Conservation (phyloP, 2,888 invertebrate genomes). For the Agrilus cyanescens region DNA sequence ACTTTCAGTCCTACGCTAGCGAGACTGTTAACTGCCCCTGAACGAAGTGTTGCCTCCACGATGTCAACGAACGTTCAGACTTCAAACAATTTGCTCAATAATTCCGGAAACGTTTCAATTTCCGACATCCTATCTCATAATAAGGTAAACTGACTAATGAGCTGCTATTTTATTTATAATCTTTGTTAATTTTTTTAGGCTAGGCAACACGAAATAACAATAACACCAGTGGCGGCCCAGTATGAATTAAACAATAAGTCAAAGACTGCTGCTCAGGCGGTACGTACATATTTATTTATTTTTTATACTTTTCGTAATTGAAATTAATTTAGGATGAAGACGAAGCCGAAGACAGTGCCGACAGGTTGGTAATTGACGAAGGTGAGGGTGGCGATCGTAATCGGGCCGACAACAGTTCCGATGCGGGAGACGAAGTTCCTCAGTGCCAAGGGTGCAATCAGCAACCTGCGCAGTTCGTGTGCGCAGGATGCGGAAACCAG, state of each 20-base stretch:
- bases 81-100: slow-evolving; percentile 9
- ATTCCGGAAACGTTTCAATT: slow-evolving; percentile 29
- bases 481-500: slow-evolving; percentile 82
- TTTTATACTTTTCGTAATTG: not conserved
- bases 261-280: slow-evolving; percentile 2
- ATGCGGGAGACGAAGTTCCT: slow-evolving; percentile 45
- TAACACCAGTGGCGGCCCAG: slow-evolving; percentile 41
- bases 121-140: slow-evolving; percentile 33
- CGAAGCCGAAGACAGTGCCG: slow-evolving; percentile 52
- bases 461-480: slow-evolving; percentile 73
- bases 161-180: not conserved
- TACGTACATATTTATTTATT: too few species aligned
- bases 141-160: slow-evolving; percentile 24
- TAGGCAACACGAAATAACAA: slow-evolving; percentile 49
- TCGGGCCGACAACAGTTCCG: slow-evolving; percentile 30
- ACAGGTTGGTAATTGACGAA: slow-evolving; percentile 48
- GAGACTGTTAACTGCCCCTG: slow-evolving; percentile 59
- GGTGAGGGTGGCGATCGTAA: slow-evolving; percentile 36
- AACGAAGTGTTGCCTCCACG: slow-evolving; percentile 15
- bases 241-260: slow-evolving; percentile 22
- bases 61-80: too few species aligned
- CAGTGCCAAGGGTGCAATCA: slow-evolving; percentile 79
- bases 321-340: slow-evolving; percentile 28
- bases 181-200: slow-evolving; percentile 29
- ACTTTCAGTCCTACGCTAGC: slow-evolving; percentile 73